A percentile compares a stretch with the other conserved stretches of the same genome.
phyloP scores from a whole-genome alignment of 2,888 invertebrate species.

The Drosophila subquinaria region DNA sequence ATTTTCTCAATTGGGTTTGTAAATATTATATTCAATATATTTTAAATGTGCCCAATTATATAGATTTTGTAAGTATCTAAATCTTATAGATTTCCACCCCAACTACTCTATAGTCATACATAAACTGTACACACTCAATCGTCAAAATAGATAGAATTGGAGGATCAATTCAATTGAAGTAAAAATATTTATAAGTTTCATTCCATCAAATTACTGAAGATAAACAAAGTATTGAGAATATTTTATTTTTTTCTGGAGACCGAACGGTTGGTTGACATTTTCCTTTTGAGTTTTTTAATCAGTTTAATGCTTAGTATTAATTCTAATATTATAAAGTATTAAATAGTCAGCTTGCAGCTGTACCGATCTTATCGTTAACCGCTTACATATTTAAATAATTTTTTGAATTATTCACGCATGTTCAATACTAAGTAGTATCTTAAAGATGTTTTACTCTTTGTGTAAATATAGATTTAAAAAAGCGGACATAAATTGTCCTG shows the following conservation, averaged over 20 bases:
- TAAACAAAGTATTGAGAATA: neutral
- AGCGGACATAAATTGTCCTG: conserved; percentile 56
- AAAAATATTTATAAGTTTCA: neutral
- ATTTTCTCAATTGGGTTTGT: conserved; percentile 44
- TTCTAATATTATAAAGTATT: conserved; percentile 24
- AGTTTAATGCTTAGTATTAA: conserved; percentile 32
- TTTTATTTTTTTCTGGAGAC: conserved; percentile 14
- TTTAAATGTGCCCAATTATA: conserved; percentile 70
- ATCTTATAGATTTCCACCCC: conserved; percentile 71
- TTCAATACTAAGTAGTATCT: conserved; percentile 57
- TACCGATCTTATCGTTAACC: conserved; percentile 51
- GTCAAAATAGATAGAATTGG: conserved; percentile 8
- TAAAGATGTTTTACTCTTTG: conserved; percentile 67
- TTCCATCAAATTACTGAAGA: neutral
- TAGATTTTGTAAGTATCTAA: conserved; percentile 71
- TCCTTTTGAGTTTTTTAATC: conserved; percentile 1
- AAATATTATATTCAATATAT: conserved; percentile 56
- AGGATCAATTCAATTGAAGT: neutral
- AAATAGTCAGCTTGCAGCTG: conserved; percentile 64
- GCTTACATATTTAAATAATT: conserved; percentile 51
- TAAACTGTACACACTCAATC: conserved; percentile 17
- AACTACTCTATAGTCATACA: conserved; percentile 26
- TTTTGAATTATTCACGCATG: conserved; percentile 57
- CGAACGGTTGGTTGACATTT: conserved; percentile 6
- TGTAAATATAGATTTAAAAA: conserved; percentile 74